A percentile compares a stretch with the other conserved stretches of the same genome.
These are phyloP conservation scores for Paraplagusia blochii DNA, from an alignment of 2,113 vertebrate genomes.

Conservation along the genomic window DNA sequence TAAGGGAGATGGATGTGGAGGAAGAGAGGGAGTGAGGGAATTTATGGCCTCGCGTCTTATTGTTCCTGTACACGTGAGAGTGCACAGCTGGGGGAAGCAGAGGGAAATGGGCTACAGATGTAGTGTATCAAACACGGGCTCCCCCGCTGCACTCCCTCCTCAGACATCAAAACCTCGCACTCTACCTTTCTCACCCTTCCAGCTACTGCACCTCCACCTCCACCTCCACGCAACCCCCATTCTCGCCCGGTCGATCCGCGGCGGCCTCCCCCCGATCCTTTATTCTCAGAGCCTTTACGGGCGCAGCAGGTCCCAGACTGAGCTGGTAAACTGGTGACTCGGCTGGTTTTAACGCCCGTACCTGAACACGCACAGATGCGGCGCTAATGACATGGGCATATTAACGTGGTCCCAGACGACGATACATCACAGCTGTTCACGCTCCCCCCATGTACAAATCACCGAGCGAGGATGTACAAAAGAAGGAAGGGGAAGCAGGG, in stretches of 20 bases:
- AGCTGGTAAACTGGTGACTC: constrained; percentile 32
- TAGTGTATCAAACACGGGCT: constrained; percentile 65
- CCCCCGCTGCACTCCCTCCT: constrained; percentile 53
- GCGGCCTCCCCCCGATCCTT: constrained; percentile 29
- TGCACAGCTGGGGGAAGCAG: constrained; percentile 63
- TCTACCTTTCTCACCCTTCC: constrained; percentile 64
- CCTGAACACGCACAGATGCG: constrained; percentile 14
- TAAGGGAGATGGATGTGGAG: constrained; percentile 46
- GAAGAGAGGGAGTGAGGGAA: constrained; percentile 46
- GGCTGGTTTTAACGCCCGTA: constrained; percentile 47
- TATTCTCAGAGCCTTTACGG: constrained; percentile 47
- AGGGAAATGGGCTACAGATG: constrained; percentile 72
- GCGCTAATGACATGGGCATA: constrained; percentile 46
- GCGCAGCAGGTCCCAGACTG: constrained; percentile 57
- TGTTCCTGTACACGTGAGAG: constrained; percentile 70
- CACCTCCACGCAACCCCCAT: constrained; percentile 3
- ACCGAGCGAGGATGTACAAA: constrained; percentile 43
- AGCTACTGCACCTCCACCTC: constrained; percentile 41
- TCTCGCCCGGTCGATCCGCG: constrained; percentile 14
- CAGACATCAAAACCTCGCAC: constrained; percentile 60
- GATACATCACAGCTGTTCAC: constrained; percentile 72
- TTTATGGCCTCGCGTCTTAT: constrained; percentile 58
- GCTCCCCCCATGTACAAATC: constrained; percentile 58
- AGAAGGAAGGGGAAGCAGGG: constrained; percentile 23
- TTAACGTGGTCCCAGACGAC: constrained; percentile 58